Percentiles rank a stretch among this genome's conserved stretches.
Conservation (phyloP, 2,113 vertebrate species). For the Pollimyrus isidori region DNA sequence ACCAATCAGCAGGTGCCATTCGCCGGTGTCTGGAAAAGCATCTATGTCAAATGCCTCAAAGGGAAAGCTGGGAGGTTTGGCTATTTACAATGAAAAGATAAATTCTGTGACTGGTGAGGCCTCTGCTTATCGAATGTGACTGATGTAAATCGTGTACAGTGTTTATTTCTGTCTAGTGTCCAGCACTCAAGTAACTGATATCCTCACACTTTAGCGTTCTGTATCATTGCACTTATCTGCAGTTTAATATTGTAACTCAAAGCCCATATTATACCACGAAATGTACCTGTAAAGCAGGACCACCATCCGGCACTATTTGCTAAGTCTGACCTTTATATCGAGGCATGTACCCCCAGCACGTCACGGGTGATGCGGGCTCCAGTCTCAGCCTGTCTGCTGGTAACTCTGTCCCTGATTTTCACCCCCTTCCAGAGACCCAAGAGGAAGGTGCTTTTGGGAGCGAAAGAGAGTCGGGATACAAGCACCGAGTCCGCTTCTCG, state of each 20-base stretch:
- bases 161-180: background rate
- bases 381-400: background rate
- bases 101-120: background rate
- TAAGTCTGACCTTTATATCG: background rate
- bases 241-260: background rate
- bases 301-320: background rate
- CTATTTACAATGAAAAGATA: background rate
- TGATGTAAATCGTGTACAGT: background rate
- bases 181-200: background rate
- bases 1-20: constrained; percentile 39
- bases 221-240: background rate
- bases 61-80: background rate
- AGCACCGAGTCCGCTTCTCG: background rate
- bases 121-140: background rate
- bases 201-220: background rate
- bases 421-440: background rate
- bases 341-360: too few species aligned
- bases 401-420: too few species aligned
- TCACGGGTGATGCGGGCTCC: background rate
- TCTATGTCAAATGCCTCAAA: background rate
- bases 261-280: background rate
- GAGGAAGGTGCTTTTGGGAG: constrained; percentile 48
- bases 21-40: background rate
- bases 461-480: background rate
- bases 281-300: background rate